These are phyloP conservation scores for Coenonympha glycerion DNA, from an alignment of 2,888 invertebrate genomes.

Conservation along the genomic window DNA sequence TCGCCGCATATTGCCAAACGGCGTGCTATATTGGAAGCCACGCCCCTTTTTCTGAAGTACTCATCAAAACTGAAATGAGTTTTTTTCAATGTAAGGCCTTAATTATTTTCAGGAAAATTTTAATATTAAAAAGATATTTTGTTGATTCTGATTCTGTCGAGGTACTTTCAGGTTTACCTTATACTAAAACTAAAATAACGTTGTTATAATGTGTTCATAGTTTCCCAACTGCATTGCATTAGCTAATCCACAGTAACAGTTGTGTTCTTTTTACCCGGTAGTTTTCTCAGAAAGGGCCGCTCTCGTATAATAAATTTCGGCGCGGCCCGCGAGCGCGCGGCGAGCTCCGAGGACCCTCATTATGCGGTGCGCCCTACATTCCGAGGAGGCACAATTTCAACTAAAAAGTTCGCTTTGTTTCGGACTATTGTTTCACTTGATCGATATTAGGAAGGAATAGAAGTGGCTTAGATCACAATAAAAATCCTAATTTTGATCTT, in stretches of 20 bases:
- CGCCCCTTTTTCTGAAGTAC: too few relatives aligned
- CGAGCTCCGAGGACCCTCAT: constrained; percentile 47
- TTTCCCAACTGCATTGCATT: neutral
- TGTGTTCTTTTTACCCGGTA: constrained; percentile 49
- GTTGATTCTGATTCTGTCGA: too few relatives aligned
- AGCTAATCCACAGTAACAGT: constrained; percentile 2
- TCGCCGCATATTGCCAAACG: too few relatives aligned
- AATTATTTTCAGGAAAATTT: too few relatives aligned
- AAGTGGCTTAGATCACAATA: neutral
- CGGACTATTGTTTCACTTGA: constrained; percentile 51
- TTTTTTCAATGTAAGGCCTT: too few relatives aligned
- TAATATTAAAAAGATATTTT: too few relatives aligned
- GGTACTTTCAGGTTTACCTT: too few relatives aligned
- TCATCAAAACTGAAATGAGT: too few relatives aligned
- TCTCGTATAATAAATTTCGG: constrained; percentile 58
- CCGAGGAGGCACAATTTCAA: constrained; percentile 51
- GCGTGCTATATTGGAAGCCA: too few relatives aligned
- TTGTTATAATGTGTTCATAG: too few relatives aligned
- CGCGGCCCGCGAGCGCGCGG: constrained; percentile 36
- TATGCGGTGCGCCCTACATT: constrained; percentile 72
- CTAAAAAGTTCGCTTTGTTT: constrained; percentile 50
- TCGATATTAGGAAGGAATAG: neutral
- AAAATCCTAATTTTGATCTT: neutral
- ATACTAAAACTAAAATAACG: too few relatives aligned
- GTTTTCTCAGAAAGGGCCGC: constrained; percentile 58